Conservation (phyloP, 2,797 vertebrate genomes). For the Alauda arvensis region DNA sequence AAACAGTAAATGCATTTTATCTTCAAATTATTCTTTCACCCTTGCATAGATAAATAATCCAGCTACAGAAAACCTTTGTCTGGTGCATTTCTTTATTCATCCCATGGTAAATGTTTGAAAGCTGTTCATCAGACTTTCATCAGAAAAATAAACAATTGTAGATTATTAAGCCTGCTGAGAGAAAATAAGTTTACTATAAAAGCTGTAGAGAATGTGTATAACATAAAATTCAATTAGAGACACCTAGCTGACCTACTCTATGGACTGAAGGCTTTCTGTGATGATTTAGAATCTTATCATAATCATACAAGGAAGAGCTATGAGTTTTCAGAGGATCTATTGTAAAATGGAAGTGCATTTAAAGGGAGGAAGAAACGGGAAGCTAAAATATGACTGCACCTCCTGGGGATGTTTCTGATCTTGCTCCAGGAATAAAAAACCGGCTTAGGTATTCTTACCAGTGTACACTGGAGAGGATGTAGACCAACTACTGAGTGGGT, state of each 20-base stretch:
- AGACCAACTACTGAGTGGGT: background rate
- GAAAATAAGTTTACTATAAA: background rate
- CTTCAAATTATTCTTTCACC: background rate
- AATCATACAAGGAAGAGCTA: background rate
- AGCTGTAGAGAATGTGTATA: background rate
- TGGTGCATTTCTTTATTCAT: background rate
- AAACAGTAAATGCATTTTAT: background rate
- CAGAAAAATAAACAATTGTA: background rate
- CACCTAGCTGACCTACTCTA: background rate
- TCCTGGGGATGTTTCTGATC: background rate
- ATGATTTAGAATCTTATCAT: background rate
- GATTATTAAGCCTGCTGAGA: background rate
- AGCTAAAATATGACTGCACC: background rate
- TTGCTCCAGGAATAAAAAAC: background rate
- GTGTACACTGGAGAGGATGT: background rate
- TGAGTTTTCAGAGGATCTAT: background rate
- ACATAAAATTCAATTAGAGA: background rate
- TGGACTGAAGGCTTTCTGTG: background rate
- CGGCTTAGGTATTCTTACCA: background rate
- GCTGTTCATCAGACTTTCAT: rapidly evolving
- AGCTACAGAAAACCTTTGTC: background rate
- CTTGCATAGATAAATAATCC: background rate
- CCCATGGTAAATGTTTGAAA: background rate
- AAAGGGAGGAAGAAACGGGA: background rate
- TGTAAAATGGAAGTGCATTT: background rate